phyloP scores from a whole-genome alignment of 2,113 vertebrate species.

The Chloropsis hardwickii region DNA sequence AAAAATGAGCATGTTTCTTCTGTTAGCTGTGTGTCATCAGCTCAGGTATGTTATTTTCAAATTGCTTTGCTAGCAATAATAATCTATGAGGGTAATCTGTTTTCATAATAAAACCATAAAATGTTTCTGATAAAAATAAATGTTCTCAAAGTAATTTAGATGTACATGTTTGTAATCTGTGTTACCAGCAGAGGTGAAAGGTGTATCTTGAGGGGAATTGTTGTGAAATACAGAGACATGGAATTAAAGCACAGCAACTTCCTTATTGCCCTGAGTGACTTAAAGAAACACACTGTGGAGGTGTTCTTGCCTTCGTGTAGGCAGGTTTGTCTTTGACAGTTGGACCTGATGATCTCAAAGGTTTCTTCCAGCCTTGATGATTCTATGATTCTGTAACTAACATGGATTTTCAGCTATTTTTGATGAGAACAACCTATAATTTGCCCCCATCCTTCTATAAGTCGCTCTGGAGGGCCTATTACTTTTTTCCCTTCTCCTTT shows the following conservation, averaged over 20 bases:
- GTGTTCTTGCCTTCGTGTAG: neutral
- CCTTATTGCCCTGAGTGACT: neutral
- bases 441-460: neutral
- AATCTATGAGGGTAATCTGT: neutral
- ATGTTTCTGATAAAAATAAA: neutral
- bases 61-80: neutral
- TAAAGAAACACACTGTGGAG: neutral
- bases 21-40: neutral
- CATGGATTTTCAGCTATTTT: fast-evolving
- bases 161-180: neutral
- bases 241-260: neutral
- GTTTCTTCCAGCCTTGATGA: neutral
- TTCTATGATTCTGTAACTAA: neutral
- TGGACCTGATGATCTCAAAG: neutral
- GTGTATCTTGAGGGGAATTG: neutral
- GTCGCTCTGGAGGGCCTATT: neutral
- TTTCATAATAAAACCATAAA: neutral
- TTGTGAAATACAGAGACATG: neutral
- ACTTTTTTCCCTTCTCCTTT: neutral
- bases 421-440: neutral
- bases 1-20: neutral
- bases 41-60: neutral
- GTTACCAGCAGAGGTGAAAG: neutral
- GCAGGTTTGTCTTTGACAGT: neutral
- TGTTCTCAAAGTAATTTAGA: neutral